Evolutionary conservation across 92 coral and sea anemone species (phyloP).

Genomic region (Paragorgia papillata): DNA sequence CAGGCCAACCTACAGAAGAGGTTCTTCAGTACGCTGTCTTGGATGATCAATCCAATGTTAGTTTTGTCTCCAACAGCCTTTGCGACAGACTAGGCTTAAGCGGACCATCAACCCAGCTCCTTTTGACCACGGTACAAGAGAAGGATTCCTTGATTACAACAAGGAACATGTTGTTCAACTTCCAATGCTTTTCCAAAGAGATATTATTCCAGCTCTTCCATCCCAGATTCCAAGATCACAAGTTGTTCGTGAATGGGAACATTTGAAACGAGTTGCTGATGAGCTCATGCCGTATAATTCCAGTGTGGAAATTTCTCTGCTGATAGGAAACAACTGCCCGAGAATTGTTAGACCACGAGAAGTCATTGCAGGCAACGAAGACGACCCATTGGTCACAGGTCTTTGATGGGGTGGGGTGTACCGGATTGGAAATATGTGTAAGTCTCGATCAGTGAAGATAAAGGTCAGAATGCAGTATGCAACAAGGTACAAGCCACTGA

Average conservation of each 20-base stretch:
- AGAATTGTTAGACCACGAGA: constrained; percentile 62
- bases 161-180: constrained; percentile 23
- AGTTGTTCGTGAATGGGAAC: constrained; percentile 58
- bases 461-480: too few species aligned
- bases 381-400: constrained; percentile 57
- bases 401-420: constrained; percentile 59
- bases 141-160: constrained; percentile 38
- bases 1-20: too few species aligned
- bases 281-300: constrained; percentile 39
- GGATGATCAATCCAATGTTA: too few species aligned
- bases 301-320: constrained; percentile 43
- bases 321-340: constrained; percentile 51
- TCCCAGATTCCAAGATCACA: constrained; percentile 69
- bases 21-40: too few species aligned
- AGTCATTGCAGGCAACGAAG: constrained; percentile 56
- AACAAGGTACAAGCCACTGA: too few species aligned
- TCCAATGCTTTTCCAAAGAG: constrained; percentile 49
- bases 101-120: constrained; percentile 54
- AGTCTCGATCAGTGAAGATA: too few species aligned
- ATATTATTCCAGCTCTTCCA: constrained; percentile 52
- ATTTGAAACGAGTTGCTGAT: constrained; percentile 43
- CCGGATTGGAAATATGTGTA: too few species aligned
- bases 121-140: constrained; percentile 45
- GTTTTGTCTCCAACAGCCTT: too few species aligned
- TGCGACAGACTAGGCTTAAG: constrained; percentile 37